Evolutionary conservation across 2,797 vertebrate genomes (phyloP).

Genomic region (Melanotaenia nigrans): DNA sequence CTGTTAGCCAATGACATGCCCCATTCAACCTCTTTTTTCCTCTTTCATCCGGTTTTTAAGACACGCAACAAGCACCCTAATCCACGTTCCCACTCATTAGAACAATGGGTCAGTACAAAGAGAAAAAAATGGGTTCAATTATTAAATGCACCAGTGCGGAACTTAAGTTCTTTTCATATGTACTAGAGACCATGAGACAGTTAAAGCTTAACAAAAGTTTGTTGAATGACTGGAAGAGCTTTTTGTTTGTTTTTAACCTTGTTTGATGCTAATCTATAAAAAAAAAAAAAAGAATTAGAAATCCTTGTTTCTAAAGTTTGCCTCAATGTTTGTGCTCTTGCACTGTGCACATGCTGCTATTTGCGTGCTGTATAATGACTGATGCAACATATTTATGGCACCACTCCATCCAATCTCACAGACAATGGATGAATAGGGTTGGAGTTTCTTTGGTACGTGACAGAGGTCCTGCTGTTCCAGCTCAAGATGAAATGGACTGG

Average conservation of each 20-base stretch:
- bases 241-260: not conserved
- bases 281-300: not conserved
- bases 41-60: constrained; percentile 83
- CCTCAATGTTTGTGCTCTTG: constrained; percentile 27
- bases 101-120: constrained; percentile 76
- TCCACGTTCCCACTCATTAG: constrained; percentile 81
- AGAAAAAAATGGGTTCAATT: constrained; percentile 73
- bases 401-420: constrained; percentile 71
- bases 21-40: constrained; percentile 66
- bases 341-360: constrained; percentile 58
- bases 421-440: constrained; percentile 81
- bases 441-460: constrained; percentile 76
- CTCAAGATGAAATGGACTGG: constrained; percentile 80
- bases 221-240: not conserved
- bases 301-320: not conserved
- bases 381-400: constrained; percentile 76
- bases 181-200: constrained; percentile 28
- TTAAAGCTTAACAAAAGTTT: constrained; percentile 12
- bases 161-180: constrained; percentile 66
- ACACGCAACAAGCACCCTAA: constrained; percentile 79
- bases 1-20: constrained; percentile 81
- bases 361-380: constrained; percentile 53
- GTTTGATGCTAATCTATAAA: constrained; percentile 2
- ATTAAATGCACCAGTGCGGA: constrained; percentile 70
- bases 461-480: constrained; percentile 79